Conservation (phyloP, 1,140 invertebrate genomes). For the Antheraea pernyi region DNA sequence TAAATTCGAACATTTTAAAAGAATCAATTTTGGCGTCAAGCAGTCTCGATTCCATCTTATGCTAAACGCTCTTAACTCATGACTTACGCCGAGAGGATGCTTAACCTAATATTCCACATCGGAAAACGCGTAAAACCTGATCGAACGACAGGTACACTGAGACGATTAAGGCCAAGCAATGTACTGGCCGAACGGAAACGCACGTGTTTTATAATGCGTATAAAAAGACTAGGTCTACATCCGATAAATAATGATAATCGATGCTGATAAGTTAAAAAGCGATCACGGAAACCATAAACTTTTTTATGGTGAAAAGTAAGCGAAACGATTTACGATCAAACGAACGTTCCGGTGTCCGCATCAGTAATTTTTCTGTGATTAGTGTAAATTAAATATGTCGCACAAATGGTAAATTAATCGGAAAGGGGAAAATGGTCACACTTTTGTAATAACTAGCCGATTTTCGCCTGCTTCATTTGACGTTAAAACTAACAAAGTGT, state of each 20-base stretch:
- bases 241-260: neutral
- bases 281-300: neutral
- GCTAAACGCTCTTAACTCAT: neutral
- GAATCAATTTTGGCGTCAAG: neutral
- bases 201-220: neutral
- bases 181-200: slow-evolving; percentile 19
- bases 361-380: neutral
- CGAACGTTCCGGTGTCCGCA: neutral
- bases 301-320: neutral
- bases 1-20: neutral
- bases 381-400: neutral
- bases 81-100: slow-evolving; percentile 13
- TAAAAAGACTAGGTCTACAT: neutral
- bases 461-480: too few species aligned
- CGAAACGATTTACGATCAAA: slow-evolving; percentile 1
- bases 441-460: too few species aligned
- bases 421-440: too few species aligned
- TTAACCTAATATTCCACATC: slow-evolving; percentile 36
- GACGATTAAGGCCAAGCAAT: slow-evolving; percentile 29
- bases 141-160: slow-evolving; percentile 17
- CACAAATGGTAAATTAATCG: neutral
- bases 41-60: neutral
- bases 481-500: too few species aligned
- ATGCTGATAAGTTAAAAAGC: neutral
- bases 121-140: slow-evolving; percentile 30